A percentile compares a stretch with the other conserved stretches of the same genome.
Evolutionary conservation across 2,888 invertebrate species (phyloP).

Genomic region (Melanchra persicariae): DNA sequence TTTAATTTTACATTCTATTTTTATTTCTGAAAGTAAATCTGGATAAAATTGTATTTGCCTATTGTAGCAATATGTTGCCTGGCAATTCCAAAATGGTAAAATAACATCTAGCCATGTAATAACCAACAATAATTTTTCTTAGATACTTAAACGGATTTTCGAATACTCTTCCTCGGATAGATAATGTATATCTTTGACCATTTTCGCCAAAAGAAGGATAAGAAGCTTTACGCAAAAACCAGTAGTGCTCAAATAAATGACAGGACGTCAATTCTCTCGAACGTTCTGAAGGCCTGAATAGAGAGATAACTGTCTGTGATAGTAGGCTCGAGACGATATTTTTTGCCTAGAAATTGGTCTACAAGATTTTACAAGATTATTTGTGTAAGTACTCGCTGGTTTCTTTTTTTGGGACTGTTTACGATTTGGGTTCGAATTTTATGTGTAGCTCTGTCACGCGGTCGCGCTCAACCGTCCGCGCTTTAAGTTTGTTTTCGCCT

Average conservation of each 20-base stretch:
- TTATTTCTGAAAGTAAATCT: no score
- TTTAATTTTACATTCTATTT: no score
- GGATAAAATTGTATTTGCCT: no score
- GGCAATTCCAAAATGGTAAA: not conserved
- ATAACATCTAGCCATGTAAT: not conserved
- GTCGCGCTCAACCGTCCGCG: no score
- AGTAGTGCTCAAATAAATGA: conserved; percentile 9
- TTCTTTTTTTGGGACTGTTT: not conserved
- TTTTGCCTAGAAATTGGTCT: not conserved
- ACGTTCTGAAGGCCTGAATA: not conserved
- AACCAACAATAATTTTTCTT: not conserved
- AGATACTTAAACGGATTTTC: not conserved
- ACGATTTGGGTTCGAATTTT: no score
- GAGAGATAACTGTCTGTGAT: not conserved
- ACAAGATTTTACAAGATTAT: not conserved
- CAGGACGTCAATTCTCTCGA: not conserved
- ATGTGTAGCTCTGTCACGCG: no score
- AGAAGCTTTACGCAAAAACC: conserved; percentile 14
- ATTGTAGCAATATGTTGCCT: not conserved
- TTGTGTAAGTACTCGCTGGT: not conserved
- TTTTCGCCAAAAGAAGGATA: conserved; percentile 7
- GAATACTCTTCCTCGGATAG: not conserved
- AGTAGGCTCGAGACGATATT: not conserved
- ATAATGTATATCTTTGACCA: not conserved
- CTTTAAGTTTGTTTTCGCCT: no score